These are phyloP conservation scores for Philereme vetulata DNA, from an alignment of 2,888 invertebrate species.

Conservation along the genomic window DNA sequence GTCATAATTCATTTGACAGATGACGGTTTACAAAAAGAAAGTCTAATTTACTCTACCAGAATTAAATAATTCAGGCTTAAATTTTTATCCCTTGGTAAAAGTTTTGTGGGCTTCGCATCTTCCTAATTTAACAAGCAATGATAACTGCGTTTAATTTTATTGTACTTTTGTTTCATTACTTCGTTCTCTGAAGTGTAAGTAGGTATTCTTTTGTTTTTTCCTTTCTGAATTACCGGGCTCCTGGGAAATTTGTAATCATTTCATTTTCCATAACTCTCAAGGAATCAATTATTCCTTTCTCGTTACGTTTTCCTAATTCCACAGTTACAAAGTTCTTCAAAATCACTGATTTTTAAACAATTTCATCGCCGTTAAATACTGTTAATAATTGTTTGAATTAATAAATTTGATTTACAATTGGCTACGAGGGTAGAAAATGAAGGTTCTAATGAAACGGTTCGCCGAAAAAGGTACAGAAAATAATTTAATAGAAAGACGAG, in stretches of 20 bases:
- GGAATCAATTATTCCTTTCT: constrained; percentile 10
- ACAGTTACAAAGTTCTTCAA: constrained; percentile 29
- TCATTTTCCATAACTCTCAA: not conserved
- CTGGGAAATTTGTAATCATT: not conserved
- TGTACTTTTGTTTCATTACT: constrained; percentile 10
- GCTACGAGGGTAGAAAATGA: constrained; percentile 56
- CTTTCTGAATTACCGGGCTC: not conserved
- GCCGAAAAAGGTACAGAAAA: constrained; percentile 49
- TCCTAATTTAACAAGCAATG: constrained; percentile 43
- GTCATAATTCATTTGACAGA: constrained; percentile 67
- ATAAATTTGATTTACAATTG: constrained; percentile 60
- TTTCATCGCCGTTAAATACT: constrained; percentile 50
- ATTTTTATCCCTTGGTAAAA: constrained; percentile 52
- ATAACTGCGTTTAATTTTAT: constrained; percentile 30
- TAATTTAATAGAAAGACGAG: constrained; percentile 43
- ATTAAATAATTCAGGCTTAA: constrained; percentile 57
- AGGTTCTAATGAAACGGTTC: constrained; percentile 57
- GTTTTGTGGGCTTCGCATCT: constrained; percentile 36
- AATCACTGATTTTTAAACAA: constrained; percentile 44
- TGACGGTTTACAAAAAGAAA: constrained; percentile 56
- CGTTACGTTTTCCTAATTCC: constrained; percentile 15
- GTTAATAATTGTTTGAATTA: constrained; percentile 72
- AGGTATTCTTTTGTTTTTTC: not conserved
- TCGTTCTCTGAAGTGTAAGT: not conserved
- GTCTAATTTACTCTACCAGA: constrained; percentile 55